Evolutionary conservation across 2,113 vertebrate species (phyloP).

Genomic region (Seriola rivoliana): DNA sequence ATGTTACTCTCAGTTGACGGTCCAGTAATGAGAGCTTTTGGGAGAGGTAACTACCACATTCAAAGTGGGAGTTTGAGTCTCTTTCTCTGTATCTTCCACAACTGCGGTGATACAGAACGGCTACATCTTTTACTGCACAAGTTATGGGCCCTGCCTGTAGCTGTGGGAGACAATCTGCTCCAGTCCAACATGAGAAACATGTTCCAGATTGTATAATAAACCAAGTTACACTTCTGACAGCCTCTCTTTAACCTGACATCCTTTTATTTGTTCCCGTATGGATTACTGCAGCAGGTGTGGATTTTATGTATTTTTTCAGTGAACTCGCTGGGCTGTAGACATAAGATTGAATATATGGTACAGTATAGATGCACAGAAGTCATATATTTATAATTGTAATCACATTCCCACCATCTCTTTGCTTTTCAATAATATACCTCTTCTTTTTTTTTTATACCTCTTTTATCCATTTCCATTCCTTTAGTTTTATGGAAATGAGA

Average conservation of each 20-base stretch:
- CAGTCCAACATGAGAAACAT: constrained; percentile 28
- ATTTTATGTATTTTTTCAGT: constrained; percentile 59
- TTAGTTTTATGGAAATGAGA: constrained; percentile 37
- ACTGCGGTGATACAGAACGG: constrained; percentile 30
- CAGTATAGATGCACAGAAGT: neutral
- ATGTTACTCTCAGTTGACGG: constrained; percentile 30
- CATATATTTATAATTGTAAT: neutral
- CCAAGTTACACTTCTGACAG: constrained; percentile 22
- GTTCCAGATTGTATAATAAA: constrained; percentile 41
- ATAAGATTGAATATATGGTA: constrained; percentile 15
- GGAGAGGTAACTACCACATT: constrained; percentile 20
- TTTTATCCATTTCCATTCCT: constrained; percentile 14
- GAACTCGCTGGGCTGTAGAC: neutral
- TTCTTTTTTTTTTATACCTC: neutral
- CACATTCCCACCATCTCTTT: neutral
- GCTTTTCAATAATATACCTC: neutral
- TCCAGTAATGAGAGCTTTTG: constrained; percentile 32
- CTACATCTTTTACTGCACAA: constrained; percentile 10
- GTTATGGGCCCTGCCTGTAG: constrained; percentile 19
- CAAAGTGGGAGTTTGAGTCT: neutral
- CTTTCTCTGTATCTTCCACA: constrained; percentile 15
- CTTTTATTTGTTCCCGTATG: constrained; percentile 31
- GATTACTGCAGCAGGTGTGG: constrained; percentile 46
- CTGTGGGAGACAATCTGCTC: constrained; percentile 38
- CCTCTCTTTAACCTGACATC: constrained; percentile 27